These are phyloP conservation scores for Muscicapa comitata DNA, from an alignment of 2,797 vertebrate species.

Conservation along the genomic window DNA sequence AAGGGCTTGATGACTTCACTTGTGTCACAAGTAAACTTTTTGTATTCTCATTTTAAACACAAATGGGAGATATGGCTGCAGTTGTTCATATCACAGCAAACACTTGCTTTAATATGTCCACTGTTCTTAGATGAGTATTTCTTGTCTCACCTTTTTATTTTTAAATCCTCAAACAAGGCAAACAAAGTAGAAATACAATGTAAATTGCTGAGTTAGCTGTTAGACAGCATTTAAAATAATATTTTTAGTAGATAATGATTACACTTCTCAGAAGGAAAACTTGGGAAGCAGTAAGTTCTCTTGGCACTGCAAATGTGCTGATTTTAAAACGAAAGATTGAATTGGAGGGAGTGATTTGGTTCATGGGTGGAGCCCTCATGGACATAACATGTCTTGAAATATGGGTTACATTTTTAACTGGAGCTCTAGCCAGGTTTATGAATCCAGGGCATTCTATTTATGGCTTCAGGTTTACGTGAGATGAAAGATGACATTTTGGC, in stretches of 20 bases:
- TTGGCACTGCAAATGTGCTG: neutral
- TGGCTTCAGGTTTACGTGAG: constrained; percentile 33
- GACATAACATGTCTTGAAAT: neutral
- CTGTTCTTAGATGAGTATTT: neutral
- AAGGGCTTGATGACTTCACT: neutral
- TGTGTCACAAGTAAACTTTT: neutral
- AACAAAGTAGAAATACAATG: neutral
- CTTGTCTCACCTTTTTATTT: neutral
- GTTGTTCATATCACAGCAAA: rapidly evolving
- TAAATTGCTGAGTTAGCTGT: neutral
- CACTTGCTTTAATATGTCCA: neutral
- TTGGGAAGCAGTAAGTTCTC: neutral
- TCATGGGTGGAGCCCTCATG: constrained; percentile 22
- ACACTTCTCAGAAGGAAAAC: neutral
- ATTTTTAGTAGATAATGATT: neutral
- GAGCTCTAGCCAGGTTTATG: constrained; percentile 33
- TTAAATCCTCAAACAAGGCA: neutral
- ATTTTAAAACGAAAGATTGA: neutral
- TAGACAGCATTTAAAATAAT: neutral
- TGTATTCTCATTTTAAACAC: neutral
- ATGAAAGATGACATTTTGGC: constrained; percentile 43
- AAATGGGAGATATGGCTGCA: neutral
- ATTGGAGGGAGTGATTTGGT: neutral
- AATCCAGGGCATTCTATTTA: constrained; percentile 47
- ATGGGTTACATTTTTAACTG: constrained; percentile 5